Percentiles rank a stretch among this genome's conserved stretches.
Evolutionary conservation across 1,140 invertebrate species (phyloP).

Genomic region (Anoplolepis gracilipes): DNA sequence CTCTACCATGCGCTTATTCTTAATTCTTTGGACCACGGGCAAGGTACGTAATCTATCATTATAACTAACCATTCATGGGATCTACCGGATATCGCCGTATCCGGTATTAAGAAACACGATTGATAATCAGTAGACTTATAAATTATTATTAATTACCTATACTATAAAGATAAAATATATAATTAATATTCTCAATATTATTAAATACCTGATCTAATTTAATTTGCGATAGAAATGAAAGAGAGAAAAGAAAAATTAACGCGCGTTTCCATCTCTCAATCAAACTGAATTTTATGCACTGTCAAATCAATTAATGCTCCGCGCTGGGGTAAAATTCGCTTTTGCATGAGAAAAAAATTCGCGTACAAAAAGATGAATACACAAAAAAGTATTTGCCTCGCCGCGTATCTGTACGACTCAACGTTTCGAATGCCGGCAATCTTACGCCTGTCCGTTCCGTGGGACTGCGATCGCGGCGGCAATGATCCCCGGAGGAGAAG

Average conservation of each 20-base stretch:
- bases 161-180: not conserved
- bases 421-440: conserved; percentile 12
- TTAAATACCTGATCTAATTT: not conserved
- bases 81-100: conserved; percentile 53
- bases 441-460: conserved; percentile 24
- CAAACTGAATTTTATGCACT: not conserved
- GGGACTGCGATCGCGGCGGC: conserved; percentile 29
- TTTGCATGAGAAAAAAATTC: not conserved
- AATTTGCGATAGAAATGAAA: not conserved
- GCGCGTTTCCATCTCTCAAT: not conserved
- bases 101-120: conserved; percentile 48
- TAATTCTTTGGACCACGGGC: conserved; percentile 33
- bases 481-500: conserved; percentile 24
- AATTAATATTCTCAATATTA: not conserved
- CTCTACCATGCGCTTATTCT: conserved; percentile 8
- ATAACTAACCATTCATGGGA: conserved; percentile 20
- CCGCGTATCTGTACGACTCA: not conserved
- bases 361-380: not conserved
- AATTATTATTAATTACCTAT: conserved; percentile 16
- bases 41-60: conserved; percentile 30
- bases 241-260: not conserved
- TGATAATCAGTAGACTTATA: conserved; percentile 16
- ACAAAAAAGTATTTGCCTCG: not conserved
- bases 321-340: not conserved
- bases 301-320: not conserved